Percentiles rank a stretch among this genome's conserved stretches.
Evolutionary conservation across 2,888 invertebrate genomes (phyloP).

Genomic region (Troglohyphantes excavatus): DNA sequence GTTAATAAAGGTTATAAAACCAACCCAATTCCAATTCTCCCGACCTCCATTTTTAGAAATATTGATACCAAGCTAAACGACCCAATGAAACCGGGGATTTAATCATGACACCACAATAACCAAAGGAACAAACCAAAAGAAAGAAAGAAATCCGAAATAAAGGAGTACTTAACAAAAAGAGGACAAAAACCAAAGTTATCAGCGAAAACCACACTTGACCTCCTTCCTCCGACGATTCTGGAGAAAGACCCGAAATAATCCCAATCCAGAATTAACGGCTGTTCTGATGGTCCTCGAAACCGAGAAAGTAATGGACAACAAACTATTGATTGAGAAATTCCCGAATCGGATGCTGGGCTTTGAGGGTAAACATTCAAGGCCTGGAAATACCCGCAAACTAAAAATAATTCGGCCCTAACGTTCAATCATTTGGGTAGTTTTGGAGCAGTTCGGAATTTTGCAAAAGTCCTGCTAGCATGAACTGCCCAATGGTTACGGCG

Average conservation of each 20-base stretch:
- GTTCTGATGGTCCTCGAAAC: slow-evolving; percentile 44
- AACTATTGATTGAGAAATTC: slow-evolving; percentile 64
- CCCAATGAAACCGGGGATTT: slow-evolving; percentile 29
- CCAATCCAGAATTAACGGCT: slow-evolving; percentile 63
- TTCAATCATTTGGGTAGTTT: slow-evolving; percentile 56
- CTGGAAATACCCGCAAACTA: slow-evolving; percentile 25
- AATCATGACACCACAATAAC: slow-evolving; percentile 24
- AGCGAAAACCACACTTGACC: slow-evolving; percentile 63
- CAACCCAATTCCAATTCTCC: background rate
- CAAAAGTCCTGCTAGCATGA: slow-evolving; percentile 1
- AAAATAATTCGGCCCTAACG: slow-evolving; percentile 67
- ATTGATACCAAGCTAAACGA: background rate
- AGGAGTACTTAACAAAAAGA: slow-evolving; percentile 14
- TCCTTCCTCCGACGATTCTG: slow-evolving; percentile 30
- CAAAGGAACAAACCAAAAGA: background rate
- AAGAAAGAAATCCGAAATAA: slow-evolving; percentile 18
- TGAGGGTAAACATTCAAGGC: slow-evolving; percentile 25
- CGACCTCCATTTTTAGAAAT: background rate
- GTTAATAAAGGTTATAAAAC: no score
- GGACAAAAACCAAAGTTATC: slow-evolving; percentile 55
- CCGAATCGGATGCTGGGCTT: slow-evolving; percentile 40
- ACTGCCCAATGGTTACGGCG: slow-evolving; percentile 27
- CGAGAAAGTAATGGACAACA: slow-evolving; percentile 65
- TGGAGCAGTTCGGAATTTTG: slow-evolving; percentile 58
- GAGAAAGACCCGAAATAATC: slow-evolving; percentile 64